These are phyloP conservation scores for Psammodynastes pulverulentus DNA, from an alignment of 2,113 vertebrate genomes.

Conservation along the genomic window DNA sequence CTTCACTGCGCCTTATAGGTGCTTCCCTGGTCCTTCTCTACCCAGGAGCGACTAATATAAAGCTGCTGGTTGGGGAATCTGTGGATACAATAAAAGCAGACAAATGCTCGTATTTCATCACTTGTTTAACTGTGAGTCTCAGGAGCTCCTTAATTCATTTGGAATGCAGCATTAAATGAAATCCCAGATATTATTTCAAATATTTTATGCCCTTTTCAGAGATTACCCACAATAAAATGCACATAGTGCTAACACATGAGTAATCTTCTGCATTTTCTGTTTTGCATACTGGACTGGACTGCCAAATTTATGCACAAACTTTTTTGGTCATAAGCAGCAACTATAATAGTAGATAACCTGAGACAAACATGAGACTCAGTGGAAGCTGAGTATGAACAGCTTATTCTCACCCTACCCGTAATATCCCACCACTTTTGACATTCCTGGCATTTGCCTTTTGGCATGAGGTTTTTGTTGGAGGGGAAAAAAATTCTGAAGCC, in stretches of 20 bases:
- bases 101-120: neutral
- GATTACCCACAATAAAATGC: neutral
- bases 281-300: neutral
- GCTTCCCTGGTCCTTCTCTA: neutral
- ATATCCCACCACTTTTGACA: neutral
- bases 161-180: neutral
- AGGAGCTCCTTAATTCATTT: neutral
- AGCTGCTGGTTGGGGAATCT: neutral
- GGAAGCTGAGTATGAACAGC: neutral
- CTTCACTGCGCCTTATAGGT: neutral
- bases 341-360: neutral
- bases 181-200: neutral
- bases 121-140: neutral
- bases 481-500: neutral
- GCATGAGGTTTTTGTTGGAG: too few species aligned
- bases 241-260: neutral
- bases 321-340: neutral
- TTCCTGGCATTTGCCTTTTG: neutral
- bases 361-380: neutral
- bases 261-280: neutral
- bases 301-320: neutral
- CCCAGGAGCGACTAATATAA: neutral
- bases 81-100: neutral
- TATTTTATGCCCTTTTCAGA: neutral
- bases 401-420: neutral